Percentiles rank a stretch among this genome's conserved stretches.
Conservation (phyloP, 2,797 vertebrate genomes). For the Sebastolobus altivelis region DNA sequence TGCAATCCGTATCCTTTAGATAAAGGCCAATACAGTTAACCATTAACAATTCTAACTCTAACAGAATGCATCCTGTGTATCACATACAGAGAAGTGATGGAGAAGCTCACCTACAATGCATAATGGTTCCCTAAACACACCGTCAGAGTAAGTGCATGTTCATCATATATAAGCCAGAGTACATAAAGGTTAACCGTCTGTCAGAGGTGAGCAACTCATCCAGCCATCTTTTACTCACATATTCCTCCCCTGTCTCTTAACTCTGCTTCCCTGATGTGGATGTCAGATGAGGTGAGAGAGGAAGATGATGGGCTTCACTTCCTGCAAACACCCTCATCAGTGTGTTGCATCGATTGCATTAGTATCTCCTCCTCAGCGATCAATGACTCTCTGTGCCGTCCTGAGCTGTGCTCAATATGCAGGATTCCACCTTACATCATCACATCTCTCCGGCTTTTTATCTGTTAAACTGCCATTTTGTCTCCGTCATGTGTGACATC, state of each 20-base stretch:
- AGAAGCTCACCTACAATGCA: neutral
- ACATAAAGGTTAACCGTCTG: slow-evolving; percentile 22
- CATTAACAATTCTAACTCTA: neutral
- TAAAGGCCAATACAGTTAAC: neutral
- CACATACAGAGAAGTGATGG: neutral
- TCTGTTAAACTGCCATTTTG: neutral
- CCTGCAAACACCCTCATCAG: slow-evolving; percentile 75
- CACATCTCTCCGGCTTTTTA: neutral
- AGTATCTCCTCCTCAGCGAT: slow-evolving; percentile 84
- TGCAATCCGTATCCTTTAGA: neutral
- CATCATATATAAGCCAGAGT: neutral
- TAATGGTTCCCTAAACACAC: neutral
- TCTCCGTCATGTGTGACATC: neutral
- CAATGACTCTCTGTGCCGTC: slow-evolving; percentile 81
- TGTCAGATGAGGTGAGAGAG: slow-evolving; percentile 47
- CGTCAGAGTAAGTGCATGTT: neutral
- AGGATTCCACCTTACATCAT: slow-evolving; percentile 60
- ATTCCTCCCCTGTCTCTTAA: neutral
- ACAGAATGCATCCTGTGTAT: neutral
- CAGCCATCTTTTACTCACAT: slow-evolving; percentile 4
- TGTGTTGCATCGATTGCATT: slow-evolving; percentile 85
- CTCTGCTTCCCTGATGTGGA: slow-evolving; percentile 9
- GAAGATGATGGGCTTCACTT: slow-evolving; percentile 71
- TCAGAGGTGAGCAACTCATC: slow-evolving; percentile 24
- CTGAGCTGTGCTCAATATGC: slow-evolving; percentile 75